Conservation (phyloP, 2,797 vertebrate genomes). For the Myoxocephalus aenaeus region DNA sequence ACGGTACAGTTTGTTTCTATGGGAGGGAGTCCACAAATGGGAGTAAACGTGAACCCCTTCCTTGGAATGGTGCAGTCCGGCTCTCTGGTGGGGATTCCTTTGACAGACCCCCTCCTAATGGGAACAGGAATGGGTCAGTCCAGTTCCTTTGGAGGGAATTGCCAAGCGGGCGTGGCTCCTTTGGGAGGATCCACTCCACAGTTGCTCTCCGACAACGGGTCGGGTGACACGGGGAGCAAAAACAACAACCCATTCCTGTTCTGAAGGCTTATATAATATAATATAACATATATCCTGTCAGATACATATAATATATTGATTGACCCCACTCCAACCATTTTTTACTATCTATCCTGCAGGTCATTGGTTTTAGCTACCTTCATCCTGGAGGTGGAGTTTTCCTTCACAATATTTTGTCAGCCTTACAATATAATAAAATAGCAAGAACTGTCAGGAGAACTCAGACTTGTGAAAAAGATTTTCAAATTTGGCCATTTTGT, state of each 20-base stretch:
- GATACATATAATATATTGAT: not conserved
- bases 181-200: conserved; percentile 20
- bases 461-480: not conserved
- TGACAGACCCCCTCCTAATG: not conserved
- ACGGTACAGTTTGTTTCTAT: conserved; percentile 9
- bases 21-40: conserved; percentile 23
- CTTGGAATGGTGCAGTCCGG: conserved; percentile 33
- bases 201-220: conserved; percentile 8
- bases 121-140: conserved; percentile 30
- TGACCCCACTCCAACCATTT: not conserved
- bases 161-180: conserved; percentile 6
- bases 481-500: not conserved
- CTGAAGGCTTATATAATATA: conserved; percentile 23
- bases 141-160: conserved; percentile 32
- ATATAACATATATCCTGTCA: not conserved
- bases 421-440: not conserved
- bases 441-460: not conserved
- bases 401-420: not conserved
- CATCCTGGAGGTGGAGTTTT: not conserved
- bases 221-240: conserved; percentile 10
- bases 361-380: not conserved
- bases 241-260: conserved; percentile 69
- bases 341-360: not conserved
- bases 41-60: conserved; percentile 13
- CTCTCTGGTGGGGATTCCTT: conserved; percentile 19